Percentiles rank a stretch among this genome's conserved stretches.
Evolutionary conservation across 2,113 vertebrate species (phyloP).

Genomic region (Merops nubicus): DNA sequence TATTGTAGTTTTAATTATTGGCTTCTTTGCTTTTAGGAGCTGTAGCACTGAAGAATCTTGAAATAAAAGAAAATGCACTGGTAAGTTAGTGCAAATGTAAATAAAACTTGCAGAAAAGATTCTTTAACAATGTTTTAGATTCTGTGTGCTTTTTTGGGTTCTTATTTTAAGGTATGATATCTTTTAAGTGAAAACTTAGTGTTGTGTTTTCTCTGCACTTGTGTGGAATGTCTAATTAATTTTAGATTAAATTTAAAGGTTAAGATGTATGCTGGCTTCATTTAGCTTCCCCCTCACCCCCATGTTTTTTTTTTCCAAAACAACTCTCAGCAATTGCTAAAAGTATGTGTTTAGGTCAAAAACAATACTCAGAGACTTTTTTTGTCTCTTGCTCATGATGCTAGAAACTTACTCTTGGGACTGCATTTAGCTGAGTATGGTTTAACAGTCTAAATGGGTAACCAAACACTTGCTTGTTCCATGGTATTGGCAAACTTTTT

Average conservation of each 20-base stretch:
- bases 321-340: not conserved
- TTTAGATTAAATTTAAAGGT: not conserved
- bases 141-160: not conserved
- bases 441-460: not conserved
- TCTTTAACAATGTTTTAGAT: not conserved
- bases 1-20: not conserved
- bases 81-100: conserved; percentile 78
- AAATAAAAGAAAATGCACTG: conserved; percentile 98
- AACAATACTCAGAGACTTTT: not conserved
- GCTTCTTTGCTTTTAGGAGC: conserved; percentile 80
- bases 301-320: not conserved
- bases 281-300: not conserved
- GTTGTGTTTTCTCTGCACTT: not conserved
- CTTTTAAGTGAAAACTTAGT: not conserved
- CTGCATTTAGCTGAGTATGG: not conserved
- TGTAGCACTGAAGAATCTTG: conserved; percentile 89
- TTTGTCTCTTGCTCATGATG: not conserved
- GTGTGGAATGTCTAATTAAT: not conserved
- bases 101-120: not conserved
- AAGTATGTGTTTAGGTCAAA: not conserved
- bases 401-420: not conserved
- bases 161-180: not conserved
- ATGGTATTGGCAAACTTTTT: not conserved
- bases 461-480: not conserved
- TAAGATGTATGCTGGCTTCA: not conserved